Evolutionary conservation across 1,140 invertebrate genomes (phyloP), one percentile per base, ranked within the genome.

Genomic region (Hydropsyche tenuis): DNA sequence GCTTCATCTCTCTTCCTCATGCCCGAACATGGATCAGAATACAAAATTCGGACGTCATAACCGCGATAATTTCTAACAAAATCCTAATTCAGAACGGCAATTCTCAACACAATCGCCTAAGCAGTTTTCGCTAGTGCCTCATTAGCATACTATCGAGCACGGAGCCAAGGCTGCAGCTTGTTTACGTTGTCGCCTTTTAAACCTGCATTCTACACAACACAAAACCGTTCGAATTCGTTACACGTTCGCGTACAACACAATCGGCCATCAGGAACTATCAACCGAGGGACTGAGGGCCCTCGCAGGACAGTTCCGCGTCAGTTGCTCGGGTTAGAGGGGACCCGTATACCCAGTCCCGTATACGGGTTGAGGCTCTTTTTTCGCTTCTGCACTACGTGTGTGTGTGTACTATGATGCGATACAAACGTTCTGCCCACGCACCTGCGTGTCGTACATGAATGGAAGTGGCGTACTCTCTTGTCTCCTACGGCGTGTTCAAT

Each of bases 361-460:
- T 60, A 60, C 22, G 56, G 56, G 7, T 11, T 37, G 30, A 37
- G 30, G 30, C 30, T 37, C 9, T 37, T 37, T 37, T 4, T 37
- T 37, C 3, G 3, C 9, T 37, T 37, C 3, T 37, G 9, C 9
- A 37, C 3, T 37, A 37, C 3, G 30, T 37, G 30, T 37, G 30
- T 37, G 9, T 37, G 30, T 37, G 30, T 37, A 9, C 9, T 37
- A 37, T 9, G 30, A 37, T 37, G 9, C 30, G 30, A 37, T 37
- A 37, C 30, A 37, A 3, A 37, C 30, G 30, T 4, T 12, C n/a
- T 14, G 43, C 65, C 65, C 65, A 68, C 65, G 45, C 65, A 48
- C 43, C 20, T 68, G 56, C 56, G 42, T 60, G 56, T 60, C 2
- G 7, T n/a, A 9, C 65, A 68, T 68, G 65, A 68, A 68, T 68